Conservation (phyloP, 2,888 invertebrate genomes). For the Andrena trimmerana region DNA sequence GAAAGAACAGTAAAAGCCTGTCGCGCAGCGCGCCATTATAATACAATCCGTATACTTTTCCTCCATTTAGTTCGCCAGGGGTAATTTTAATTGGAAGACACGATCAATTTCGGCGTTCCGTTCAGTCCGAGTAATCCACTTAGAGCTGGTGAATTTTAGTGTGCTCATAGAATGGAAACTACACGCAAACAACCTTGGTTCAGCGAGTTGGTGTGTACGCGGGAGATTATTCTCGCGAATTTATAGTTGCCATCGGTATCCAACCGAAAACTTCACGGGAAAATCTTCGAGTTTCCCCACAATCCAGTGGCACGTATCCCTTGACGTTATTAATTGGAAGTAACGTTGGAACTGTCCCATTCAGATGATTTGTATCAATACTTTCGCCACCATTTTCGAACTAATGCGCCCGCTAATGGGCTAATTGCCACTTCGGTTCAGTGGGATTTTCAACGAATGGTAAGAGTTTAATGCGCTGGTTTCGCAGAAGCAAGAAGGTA, state of each 20-base stretch:
- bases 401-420: neutral
- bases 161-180: constrained; percentile 8
- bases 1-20: neutral
- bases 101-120: constrained; percentile 10
- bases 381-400: neutral
- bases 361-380: constrained; percentile 8
- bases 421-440: constrained; percentile 16
- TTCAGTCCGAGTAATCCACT: constrained; percentile 23
- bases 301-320: neutral
- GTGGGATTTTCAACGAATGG: neutral
- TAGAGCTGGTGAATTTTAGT: neutral
- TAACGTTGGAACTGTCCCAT: neutral
- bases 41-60: neutral
- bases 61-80: neutral
- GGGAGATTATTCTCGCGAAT: constrained; percentile 13
- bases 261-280: constrained; percentile 4
- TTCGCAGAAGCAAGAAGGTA: neutral
- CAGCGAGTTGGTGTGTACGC: neutral
- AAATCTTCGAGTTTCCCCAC: constrained; percentile 15
- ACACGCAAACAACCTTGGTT: constrained; percentile 3
- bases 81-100: constrained; percentile 16
- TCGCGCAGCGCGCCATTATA: neutral
- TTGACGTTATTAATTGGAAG: constrained; percentile 23
- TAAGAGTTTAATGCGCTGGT: neutral
- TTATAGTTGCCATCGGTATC: constrained; percentile 13